Evolutionary conservation across 2,113 vertebrate genomes (phyloP), one percentile per base, ranked within the genome.

Genomic region (Cryptotis parvus): DNA sequence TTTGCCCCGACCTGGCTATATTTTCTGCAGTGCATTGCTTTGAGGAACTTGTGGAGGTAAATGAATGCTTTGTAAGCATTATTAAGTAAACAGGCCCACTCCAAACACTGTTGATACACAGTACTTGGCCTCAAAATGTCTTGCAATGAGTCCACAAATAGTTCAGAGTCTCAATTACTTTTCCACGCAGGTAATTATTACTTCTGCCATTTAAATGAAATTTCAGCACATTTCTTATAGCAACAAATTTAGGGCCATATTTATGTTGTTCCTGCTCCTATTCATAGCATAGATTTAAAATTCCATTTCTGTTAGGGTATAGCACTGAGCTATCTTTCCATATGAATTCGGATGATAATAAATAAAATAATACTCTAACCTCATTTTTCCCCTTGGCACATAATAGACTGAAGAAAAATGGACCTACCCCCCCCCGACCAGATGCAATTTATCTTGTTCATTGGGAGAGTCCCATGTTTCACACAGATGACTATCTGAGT

Each of bases 161-260:
- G 27, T 92, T 95, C 91, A 95, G 90, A 94, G 70, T 84, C 49
- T 88, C 9, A 96, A 88, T 97, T 96, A 94, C 82, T 61, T 78
- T 81, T 92, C 77, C 49, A 84, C 0, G 29, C 75, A 95, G 78
- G 68, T 2, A 2, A 94, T 94, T 78, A 96, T 95, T 61, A 91
- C 4, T 97, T 97, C 89, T 96, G 68, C 87, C 89, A 95, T 79
- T 95, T 95, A 96, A 95, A 83, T 95, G 95, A 92, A 69, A 84
- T 97, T 96, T 97, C 88, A 84, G 80, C 66, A 74, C 52, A 29
- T 45, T 91, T 82, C 91, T 93, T 94, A 77, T 75, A 79, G 43
- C 89, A 95, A 61, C 94, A 84, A 35, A 90, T 96, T 95, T 96
- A 95, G 73, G 93, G 49, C 80, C 72, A 49, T 73, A 76, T 66